These are phyloP conservation scores for Abscondita cerata DNA, from an alignment of 2,888 invertebrate genomes.

Conservation along the genomic window DNA sequence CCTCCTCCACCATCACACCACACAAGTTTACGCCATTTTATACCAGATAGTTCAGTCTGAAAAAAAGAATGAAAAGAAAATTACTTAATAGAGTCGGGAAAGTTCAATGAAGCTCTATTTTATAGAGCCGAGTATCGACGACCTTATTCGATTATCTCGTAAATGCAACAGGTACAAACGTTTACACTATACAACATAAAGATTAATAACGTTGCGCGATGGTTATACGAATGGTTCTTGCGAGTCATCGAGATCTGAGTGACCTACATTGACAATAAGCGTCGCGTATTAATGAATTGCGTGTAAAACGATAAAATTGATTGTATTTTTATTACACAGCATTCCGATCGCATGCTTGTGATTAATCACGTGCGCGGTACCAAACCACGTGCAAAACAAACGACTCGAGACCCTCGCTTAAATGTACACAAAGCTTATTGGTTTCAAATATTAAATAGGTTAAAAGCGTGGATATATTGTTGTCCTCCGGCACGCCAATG, in stretches of 20 bases:
- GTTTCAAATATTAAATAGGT: no score
- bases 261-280: no score
- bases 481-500: no score
- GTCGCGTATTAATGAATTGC: slow-evolving; percentile 8
- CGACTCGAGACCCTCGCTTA: no score
- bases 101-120: slow-evolving; percentile 8
- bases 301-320: slow-evolving; percentile 23
- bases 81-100: not conserved
- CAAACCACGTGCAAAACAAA: slow-evolving; percentile 13
- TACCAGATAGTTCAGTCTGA: slow-evolving; percentile 98
- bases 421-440: no score
- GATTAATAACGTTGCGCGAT: slow-evolving; percentile 1
- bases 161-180: slow-evolving; percentile 31
- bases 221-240: no score
- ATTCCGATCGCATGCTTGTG: slow-evolving; percentile 19
- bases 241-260: no score
- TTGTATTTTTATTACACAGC: slow-evolving; percentile 26
- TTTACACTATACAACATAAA: slow-evolving; percentile 14
- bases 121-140: slow-evolving; percentile 26
- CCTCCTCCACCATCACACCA: slow-evolving; percentile 75
- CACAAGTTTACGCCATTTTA: slow-evolving; percentile 97
- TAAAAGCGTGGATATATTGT: no score
- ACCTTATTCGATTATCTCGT: slow-evolving; percentile 28
- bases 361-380: slow-evolving; percentile 23
- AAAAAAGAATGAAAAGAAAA: slow-evolving; percentile 54